Percentiles rank a stretch among this genome's conserved stretches.
These are phyloP conservation scores for Cotesia glomerata DNA, from an alignment of 1,140 invertebrate species.

Conservation along the genomic window DNA sequence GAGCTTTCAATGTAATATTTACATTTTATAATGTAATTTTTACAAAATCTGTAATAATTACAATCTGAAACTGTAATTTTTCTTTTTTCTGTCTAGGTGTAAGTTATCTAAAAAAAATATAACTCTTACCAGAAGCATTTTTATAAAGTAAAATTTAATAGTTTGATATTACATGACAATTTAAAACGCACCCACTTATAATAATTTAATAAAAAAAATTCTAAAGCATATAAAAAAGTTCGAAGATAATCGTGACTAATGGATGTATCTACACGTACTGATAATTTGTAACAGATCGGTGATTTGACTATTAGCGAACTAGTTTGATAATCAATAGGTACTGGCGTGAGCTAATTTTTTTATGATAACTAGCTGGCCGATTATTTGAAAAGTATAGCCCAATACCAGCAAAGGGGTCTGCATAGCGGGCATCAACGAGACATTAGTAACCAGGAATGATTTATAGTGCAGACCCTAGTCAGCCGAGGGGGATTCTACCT, in stretches of 20 bases:
- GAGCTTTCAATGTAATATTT: too few species aligned
- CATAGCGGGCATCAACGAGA: conserved; percentile 13
- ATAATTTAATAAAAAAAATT: neutral
- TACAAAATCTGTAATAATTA: too few species aligned
- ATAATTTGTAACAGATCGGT: neutral
- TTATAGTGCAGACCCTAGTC: conserved; percentile 26
- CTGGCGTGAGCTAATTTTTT: conserved; percentile 23
- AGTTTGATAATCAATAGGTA: conserved; percentile 26
- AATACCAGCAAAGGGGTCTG: neutral
- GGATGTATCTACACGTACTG: neutral
- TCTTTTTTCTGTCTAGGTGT: too few species aligned
- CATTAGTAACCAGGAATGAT: conserved; percentile 34
- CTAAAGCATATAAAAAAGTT: neutral
- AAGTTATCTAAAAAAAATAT: too few species aligned
- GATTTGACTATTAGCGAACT: neutral
- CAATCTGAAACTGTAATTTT: too few species aligned
- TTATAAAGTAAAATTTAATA: too few species aligned
- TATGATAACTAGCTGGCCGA: conserved; percentile 28
- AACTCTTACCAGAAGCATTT: too few species aligned
- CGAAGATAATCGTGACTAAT: neutral
- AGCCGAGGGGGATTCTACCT: neutral
- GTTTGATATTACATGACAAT: too few species aligned
- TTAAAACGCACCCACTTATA: too few species aligned
- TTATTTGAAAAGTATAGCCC: conserved; percentile 1
- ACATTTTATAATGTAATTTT: too few species aligned